A percentile compares a stretch with the other conserved stretches of the same genome.
phyloP scores from a whole-genome alignment of 2,888 invertebrate genomes.

The Sarcophaga caerulescens region DNA sequence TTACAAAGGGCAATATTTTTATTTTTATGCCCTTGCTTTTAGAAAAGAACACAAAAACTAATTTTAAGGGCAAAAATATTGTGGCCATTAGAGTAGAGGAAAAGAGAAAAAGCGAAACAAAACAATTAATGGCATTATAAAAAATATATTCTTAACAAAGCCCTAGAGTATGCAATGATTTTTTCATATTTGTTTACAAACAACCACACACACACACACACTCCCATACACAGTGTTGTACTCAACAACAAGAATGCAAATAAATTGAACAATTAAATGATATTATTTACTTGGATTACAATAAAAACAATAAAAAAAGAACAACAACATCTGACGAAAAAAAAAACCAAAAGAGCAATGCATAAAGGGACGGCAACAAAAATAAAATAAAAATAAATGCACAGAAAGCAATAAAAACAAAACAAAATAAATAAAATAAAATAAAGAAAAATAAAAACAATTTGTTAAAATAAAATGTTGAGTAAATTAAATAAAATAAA shows the following conservation, averaged over 20 bases:
- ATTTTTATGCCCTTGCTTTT: too few relatives aligned
- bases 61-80: too few relatives aligned
- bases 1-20: too few relatives aligned
- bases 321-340: too few relatives aligned
- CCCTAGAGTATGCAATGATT: slow-evolving; percentile 54
- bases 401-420: slow-evolving; percentile 1
- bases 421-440: not conserved
- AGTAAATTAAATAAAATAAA: slow-evolving; percentile 42
- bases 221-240: not conserved
- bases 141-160: not conserved
- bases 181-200: slow-evolving; percentile 17
- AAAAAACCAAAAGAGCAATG: too few relatives aligned
- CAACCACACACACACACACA: not conserved
- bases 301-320: not conserved
- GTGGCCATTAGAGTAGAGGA: too few relatives aligned
- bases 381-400: not conserved
- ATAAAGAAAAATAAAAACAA: slow-evolving; percentile 28
- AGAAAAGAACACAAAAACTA: too few relatives aligned
- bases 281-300: slow-evolving; percentile 41
- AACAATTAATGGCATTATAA: too few relatives aligned
- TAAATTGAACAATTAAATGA: slow-evolving; percentile 58
- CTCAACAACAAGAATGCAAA: slow-evolving; percentile 39
- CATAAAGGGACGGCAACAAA: too few relatives aligned
- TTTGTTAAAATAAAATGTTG: slow-evolving; percentile 46
- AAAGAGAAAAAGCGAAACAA: too few relatives aligned